These are phyloP conservation scores for Steromphala cineraria DNA, from an alignment of 2,888 invertebrate genomes.

Conservation along the genomic window DNA sequence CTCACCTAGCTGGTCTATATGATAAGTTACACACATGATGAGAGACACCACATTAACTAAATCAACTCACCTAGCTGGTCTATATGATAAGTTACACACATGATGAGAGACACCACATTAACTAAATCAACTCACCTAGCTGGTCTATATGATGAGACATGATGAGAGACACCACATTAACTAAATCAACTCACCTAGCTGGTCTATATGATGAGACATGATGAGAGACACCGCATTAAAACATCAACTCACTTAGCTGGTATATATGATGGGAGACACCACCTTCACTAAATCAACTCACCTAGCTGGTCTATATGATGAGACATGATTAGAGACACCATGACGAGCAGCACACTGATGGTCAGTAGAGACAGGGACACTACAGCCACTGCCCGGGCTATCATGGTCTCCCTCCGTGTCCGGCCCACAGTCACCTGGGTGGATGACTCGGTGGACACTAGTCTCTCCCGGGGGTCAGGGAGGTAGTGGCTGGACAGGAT, in stretches of 20 bases:
- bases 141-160: conserved; percentile 15
- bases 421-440: neutral
- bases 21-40: neutral
- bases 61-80: no score
- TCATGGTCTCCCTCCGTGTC: neutral
- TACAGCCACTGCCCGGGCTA: conserved; percentile 1
- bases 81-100: no score
- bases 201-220: neutral
- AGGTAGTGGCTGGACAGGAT: conserved; percentile 7
- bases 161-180: conserved; percentile 6
- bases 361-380: neutral
- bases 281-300: neutral
- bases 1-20: neutral
- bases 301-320: conserved; percentile 19
- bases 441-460: neutral
- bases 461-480: neutral
- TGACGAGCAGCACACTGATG: neutral
- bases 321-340: conserved; percentile 24
- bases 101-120: no score
- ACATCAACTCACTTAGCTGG: no score
- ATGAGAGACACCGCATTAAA: neutral
- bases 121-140: neutral
- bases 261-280: no score
- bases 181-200: neutral
- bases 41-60: neutral